phyloP scores from a whole-genome alignment of 30 jellyfish, hydroid and myxozoan genomes.

The Mastigias papua region DNA sequence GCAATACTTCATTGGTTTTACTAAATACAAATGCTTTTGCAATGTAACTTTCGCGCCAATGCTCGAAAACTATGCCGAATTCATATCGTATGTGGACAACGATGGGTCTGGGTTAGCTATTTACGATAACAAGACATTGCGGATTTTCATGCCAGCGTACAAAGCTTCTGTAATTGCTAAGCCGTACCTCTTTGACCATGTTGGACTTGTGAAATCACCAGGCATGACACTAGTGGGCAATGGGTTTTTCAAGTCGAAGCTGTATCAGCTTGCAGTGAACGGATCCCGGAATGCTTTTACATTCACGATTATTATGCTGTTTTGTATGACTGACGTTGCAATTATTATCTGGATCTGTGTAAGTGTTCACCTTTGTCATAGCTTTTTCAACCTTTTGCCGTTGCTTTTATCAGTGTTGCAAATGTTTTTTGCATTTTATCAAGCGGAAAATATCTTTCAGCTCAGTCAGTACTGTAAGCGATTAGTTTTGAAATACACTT shows the following conservation, averaged over 20 bases:
- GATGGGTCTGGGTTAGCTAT: background rate
- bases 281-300: constrained; percentile 29
- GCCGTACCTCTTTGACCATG: background rate
- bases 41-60: background rate
- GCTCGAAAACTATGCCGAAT: background rate
- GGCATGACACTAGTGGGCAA: constrained; percentile 57
- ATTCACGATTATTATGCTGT: constrained; percentile 5
- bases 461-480: no score
- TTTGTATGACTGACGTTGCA: constrained; percentile 37
- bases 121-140: background rate
- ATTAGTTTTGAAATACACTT: no score
- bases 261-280: constrained; percentile 18
- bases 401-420: background rate
- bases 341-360: constrained; percentile 55
- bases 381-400: background rate
- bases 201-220: constrained; percentile 52
- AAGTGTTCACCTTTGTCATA: no score
- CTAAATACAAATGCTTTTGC: constrained; percentile 3
- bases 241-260: constrained; percentile 27
- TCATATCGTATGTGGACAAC: constrained; percentile 7
- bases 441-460: no score
- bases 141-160: constrained; percentile 57
- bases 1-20: background rate
- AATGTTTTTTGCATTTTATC: background rate
- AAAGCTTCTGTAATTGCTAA: background rate